Evolutionary conservation across 2,888 invertebrate genomes (phyloP), one percentile per base, ranked within the genome.

Genomic region (Sepioteuthis lessoniana): DNA sequence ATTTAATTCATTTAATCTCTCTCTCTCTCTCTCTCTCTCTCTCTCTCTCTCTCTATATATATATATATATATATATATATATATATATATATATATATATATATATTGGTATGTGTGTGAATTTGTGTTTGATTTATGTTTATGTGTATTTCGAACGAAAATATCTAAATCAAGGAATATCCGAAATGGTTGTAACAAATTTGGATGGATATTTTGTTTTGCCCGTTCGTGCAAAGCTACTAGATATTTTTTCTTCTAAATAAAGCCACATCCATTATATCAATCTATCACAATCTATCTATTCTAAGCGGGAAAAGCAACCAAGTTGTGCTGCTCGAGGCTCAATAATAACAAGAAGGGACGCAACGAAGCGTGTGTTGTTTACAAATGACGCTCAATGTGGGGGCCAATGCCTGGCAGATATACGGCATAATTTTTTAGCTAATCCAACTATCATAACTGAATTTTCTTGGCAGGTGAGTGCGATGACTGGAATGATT

Each of bases 401-500:
- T 76, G 76, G 76, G 60, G 76, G 31, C 76, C 31, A 76, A 76
- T 76, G 76, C n/a, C 76, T 76, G 76, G 10, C n/a, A 76, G 76
- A n/a, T 76, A n/a, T n/a, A 76, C 76, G 31, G 31, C 76, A 76
- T 76, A 76, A 76, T 76, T 76, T n/a, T 76, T 76, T 76, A 76
- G 76, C 31, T 76, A 76, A 76, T n/a, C 76, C 76, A 76, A 76
- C 76, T 76, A 76, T 76, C n/a, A 76, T 76, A 76, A 76, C 76
- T 76, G 31, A 76, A 76, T 76, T 76, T 76, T 76, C 76, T 76
- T n/a, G 76, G 76, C 76, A 76, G 76, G 76, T 76, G 76, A 76
- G 76, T 76, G 76, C n/a, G 76, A 76, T 76, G 76, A 76, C 76
- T 76, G 76, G 76, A 76, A 76, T 76, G 76, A 76, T 76, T 76